phyloP scores from a whole-genome alignment of 2,113 vertebrate species.

The Laterallus jamaicensis region DNA sequence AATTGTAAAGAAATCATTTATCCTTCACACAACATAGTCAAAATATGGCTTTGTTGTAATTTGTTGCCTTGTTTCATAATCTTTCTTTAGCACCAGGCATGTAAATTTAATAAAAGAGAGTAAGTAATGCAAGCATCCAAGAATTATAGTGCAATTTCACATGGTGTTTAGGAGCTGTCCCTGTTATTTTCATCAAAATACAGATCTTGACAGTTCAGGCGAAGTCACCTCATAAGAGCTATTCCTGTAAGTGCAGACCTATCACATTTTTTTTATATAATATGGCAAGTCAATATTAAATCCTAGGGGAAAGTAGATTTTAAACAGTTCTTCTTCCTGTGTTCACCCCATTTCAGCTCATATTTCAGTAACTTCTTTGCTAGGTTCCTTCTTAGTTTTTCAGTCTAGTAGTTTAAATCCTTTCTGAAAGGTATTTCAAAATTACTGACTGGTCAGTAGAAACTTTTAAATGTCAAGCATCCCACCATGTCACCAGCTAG shows the following conservation, averaged over 20 bases:
- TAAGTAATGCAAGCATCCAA: constrained; percentile 25
- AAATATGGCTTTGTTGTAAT: not conserved
- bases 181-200: constrained; percentile 65
- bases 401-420: not conserved
- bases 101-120: constrained; percentile 7
- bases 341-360: constrained; percentile 49
- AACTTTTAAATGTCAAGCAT: constrained; percentile 47
- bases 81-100: not conserved
- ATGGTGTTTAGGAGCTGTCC: constrained; percentile 47
- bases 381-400: constrained; percentile 33
- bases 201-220: constrained; percentile 20
- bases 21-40: not conserved
- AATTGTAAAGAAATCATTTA: not conserved
- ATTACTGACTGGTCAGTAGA: constrained; percentile 30
- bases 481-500: not conserved
- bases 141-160: constrained; percentile 39
- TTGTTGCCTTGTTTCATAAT: not conserved
- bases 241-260: constrained; percentile 32
- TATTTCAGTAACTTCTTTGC: constrained; percentile 44
- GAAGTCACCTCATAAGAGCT: constrained; percentile 4
- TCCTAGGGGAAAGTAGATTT: not conserved
- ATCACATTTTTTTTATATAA: constrained; percentile 38
- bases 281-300: constrained; percentile 50
- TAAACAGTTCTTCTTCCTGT: not conserved
- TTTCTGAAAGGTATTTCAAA: constrained; percentile 37